Base-by-base conservation (phyloP, 1,140 invertebrate species). In the Pomacea maculata region DNA sequence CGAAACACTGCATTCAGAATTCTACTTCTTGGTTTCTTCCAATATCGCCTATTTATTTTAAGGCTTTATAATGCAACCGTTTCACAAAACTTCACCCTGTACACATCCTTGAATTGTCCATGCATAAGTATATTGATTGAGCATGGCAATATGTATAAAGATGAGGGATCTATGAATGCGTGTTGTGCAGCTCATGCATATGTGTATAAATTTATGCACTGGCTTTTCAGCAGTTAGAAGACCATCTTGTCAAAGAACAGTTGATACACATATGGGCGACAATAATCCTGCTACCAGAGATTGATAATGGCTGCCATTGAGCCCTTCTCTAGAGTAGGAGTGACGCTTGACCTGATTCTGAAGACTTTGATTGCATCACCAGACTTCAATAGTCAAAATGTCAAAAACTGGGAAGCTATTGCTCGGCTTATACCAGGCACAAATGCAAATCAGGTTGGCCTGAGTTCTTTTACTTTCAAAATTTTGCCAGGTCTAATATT, bases 381-480 rank as follows among this genome's bases (percentile, higher is more conserved):
- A 71, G 87, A 90, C 74, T 91, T 91, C 72, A 85, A 86, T 78
- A 79, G 83, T 25, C 82, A 89, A 19, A 80, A 85, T 57, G 85
- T 83, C 17, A 91, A 91, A 80, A 90, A 91, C 73, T 91, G 90
- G 90, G 88, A 89, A 34, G 87, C 86, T 45, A 88, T 91, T 64
- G 85, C 90, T 19, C 83, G 85, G 68, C 81, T 91, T 52, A 87
- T 91, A 15, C 90, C 90, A 71, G 89, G 89, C 14, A 89, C 88
- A 52, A 88, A 87, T 17, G 83, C 89, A n/a, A 86, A 83, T 74
- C 88, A 90, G 87, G 89, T 90, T 67, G 73, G 80, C 21, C 17
- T 17, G n/a, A 19, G 64, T 19, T n/a, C 10, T 34, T 10, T 52
- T 29, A 29, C 55, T 6, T 74, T 54, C 19, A 15, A 54, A 21